These are phyloP conservation scores for Cacoxenus indagator DNA, from an alignment of 2,888 invertebrate genomes.

Conservation along the genomic window DNA sequence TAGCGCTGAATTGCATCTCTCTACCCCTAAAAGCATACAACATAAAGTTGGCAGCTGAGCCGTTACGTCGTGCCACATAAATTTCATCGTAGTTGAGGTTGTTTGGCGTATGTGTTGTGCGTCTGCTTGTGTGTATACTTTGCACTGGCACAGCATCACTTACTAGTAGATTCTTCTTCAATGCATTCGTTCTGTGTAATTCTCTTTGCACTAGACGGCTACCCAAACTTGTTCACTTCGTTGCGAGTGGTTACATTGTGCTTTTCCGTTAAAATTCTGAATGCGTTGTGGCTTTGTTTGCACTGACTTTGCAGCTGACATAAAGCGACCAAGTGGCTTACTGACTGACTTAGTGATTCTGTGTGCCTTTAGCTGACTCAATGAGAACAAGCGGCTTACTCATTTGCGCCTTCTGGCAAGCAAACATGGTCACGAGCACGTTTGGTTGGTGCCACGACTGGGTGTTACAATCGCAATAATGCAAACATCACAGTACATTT, in stretches of 20 bases:
- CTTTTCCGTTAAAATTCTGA: slow-evolving; percentile 10
- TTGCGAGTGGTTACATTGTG: background rate
- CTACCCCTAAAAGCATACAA: slow-evolving; percentile 33
- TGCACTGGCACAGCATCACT: background rate
- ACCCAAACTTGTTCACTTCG: background rate
- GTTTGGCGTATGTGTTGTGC: background rate
- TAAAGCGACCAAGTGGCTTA: background rate
- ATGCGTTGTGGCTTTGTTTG: slow-evolving; percentile 30
- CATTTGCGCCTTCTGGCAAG: slow-evolving; percentile 5
- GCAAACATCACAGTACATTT: slow-evolving; percentile 36
- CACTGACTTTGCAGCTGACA: slow-evolving; percentile 2
- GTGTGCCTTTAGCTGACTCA: slow-evolving; percentile 2
- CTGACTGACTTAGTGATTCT: background rate
- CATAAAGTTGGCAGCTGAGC: slow-evolving; percentile 21
- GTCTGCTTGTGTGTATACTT: background rate
- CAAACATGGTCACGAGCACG: background rate
- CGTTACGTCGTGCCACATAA: background rate
- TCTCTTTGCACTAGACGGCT: background rate
- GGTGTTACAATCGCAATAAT: slow-evolving; percentile 43
- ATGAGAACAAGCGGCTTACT: slow-evolving; percentile 12
- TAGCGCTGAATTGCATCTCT: background rate
- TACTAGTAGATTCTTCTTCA: background rate
- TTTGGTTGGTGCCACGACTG: background rate
- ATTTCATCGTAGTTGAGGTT: slow-evolving; percentile 9
- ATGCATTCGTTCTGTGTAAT: background rate